These are phyloP conservation scores for Petrocephalus zakoni DNA, from an alignment of 2,113 vertebrate genomes.

Conservation along the genomic window DNA sequence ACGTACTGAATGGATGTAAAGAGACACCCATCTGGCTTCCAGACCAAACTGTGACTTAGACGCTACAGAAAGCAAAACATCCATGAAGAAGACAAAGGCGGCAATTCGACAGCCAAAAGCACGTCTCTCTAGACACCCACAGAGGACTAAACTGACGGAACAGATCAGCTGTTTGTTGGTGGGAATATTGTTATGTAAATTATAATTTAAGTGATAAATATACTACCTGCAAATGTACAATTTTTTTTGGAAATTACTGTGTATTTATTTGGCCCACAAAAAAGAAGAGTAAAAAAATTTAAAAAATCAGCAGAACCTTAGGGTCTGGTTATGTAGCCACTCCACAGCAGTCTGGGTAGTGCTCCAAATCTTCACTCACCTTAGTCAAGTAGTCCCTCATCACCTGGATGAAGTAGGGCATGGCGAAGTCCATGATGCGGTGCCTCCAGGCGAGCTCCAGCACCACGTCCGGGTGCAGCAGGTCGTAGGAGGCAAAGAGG, in stretches of 20 bases:
- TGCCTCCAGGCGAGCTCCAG: slow-evolving; percentile 84
- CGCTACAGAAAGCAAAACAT: not conserved
- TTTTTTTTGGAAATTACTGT: not conserved
- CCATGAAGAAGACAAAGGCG: not conserved
- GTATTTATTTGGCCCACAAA: not conserved
- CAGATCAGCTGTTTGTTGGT: not conserved
- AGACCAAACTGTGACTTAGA: slow-evolving; percentile 15
- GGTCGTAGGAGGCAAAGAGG: slow-evolving; percentile 79
- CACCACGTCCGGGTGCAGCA: slow-evolving; percentile 79
- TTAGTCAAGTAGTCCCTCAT: slow-evolving; percentile 83
- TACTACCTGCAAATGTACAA: not conserved
- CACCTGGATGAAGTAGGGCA: slow-evolving; percentile 88
- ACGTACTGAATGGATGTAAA: slow-evolving; percentile 2
- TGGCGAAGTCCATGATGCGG: slow-evolving; percentile 77
- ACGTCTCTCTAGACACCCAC: not conserved
- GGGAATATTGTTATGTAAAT: not conserved
- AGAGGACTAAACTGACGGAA: not conserved
- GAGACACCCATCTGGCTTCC: not conserved
- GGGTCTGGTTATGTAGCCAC: not conserved
- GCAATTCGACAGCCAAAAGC: not conserved
- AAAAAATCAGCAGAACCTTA: not conserved
- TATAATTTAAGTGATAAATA: not conserved
- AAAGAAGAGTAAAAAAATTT: not conserved
- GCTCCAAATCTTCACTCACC: slow-evolving; percentile 53
- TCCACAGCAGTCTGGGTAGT: not conserved